Evolutionary conservation across 2,888 invertebrate genomes (phyloP).

Genomic region (Notodonta dromedarius): DNA sequence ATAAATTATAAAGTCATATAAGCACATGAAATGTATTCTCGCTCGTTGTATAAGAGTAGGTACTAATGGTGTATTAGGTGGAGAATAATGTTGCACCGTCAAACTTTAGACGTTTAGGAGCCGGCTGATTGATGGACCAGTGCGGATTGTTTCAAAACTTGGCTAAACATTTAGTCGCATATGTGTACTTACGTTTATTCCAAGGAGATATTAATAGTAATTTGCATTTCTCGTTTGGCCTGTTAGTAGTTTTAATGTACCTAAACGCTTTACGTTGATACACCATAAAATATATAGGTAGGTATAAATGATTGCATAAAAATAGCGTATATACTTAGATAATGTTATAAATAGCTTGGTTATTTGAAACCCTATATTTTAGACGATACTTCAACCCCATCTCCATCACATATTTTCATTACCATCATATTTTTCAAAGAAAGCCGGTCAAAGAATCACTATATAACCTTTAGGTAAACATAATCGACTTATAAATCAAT

Average conservation of each 20-base stretch:
- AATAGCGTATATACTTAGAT: too few relatives aligned
- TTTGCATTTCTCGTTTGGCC: slow-evolving; percentile 2
- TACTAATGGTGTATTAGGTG: slow-evolving; percentile 39
- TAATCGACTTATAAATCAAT: background rate
- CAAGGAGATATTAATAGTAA: slow-evolving; percentile 14
- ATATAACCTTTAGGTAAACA: background rate
- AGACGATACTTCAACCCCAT: too few relatives aligned
- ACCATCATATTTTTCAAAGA: too few relatives aligned
- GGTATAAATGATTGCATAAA: too few relatives aligned
- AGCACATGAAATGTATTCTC: slow-evolving; percentile 19
- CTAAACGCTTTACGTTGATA: background rate
- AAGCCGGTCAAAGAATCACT: background rate
- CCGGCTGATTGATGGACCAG: slow-evolving; percentile 57
- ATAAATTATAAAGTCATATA: background rate
- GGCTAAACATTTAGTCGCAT: slow-evolving; percentile 7
- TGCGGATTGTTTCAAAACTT: slow-evolving; percentile 38
- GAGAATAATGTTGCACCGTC: slow-evolving; percentile 56
- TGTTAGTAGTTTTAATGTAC: background rate
- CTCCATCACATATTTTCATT: too few relatives aligned
- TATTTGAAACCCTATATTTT: too few relatives aligned
- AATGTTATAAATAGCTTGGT: too few relatives aligned
- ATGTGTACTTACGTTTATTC: slow-evolving; percentile 13
- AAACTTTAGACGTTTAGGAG: slow-evolving; percentile 63
- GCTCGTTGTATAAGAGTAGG: slow-evolving; percentile 21
- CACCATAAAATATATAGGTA: background rate